These are phyloP conservation scores for Aleiodes testaceus DNA, from an alignment of 2,888 invertebrate species.

Conservation along the genomic window DNA sequence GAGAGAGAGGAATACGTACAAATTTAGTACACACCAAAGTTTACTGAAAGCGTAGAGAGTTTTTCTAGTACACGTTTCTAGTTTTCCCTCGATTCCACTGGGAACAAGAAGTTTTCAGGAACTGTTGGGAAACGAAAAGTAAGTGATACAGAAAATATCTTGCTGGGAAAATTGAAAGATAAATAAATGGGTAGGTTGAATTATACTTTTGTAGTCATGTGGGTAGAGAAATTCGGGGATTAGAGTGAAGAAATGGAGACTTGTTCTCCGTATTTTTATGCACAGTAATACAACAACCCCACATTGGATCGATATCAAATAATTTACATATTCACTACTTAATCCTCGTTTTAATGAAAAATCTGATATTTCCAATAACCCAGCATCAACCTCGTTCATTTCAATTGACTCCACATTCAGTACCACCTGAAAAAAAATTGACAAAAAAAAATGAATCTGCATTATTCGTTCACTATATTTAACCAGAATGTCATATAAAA, in stretches of 20 bases:
- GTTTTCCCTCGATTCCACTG: conserved; percentile 6
- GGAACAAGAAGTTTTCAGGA: conserved; percentile 41
- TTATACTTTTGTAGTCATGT: conserved; percentile 45
- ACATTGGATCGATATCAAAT: too few species aligned
- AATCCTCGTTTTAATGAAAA: too few species aligned
- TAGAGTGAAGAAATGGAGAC: conserved; percentile 59
- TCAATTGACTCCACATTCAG: neutral
- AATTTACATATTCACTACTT: too few species aligned
- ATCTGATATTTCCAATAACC: too few species aligned
- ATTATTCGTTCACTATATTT: conserved; percentile 1
- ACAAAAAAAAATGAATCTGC: neutral
- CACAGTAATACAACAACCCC: too few species aligned
- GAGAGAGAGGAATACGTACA: conserved; percentile 32
- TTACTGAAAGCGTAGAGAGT: conserved; percentile 4
- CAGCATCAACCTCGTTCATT: too few species aligned
- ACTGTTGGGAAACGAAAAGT: conserved; percentile 45
- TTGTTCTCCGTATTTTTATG: conserved; percentile 17
- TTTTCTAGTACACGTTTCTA: conserved; percentile 6
- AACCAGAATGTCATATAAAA: conserved; percentile 10
- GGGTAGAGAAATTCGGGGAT: conserved; percentile 59
- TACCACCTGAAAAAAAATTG: neutral
- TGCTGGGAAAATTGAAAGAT: conserved; percentile 52
- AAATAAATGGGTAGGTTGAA: conserved; percentile 52
- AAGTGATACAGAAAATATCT: conserved; percentile 40
- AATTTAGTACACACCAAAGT: conserved; percentile 23